Base-by-base conservation (phyloP, 2,888 invertebrate species). In the Scelioninae gen. 2 region DNA sequence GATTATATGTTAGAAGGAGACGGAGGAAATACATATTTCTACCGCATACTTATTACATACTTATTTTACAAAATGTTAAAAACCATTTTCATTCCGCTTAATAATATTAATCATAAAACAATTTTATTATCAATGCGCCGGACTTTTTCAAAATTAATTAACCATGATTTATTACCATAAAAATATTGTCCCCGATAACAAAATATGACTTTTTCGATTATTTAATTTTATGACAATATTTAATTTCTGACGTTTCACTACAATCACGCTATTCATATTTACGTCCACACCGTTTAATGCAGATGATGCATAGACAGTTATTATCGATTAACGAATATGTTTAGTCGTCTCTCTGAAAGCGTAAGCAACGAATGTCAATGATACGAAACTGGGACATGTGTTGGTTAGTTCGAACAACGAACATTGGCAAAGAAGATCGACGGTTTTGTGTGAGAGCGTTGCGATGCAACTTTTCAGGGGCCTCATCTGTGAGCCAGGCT, bases 341-440 rank as follows among this genome's bases (percentile, higher is more conserved):
- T 65, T 43, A 65, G 60, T 58, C 19, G 52, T 31, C 18, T 45
- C 53, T 52, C 57, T 45, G 37, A 65, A 53, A 72, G 72, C 41
- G 61, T 55, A 72, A 72, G 61, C 55, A 55, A 58, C 67, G 61
- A 72, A 72, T 72, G 72, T 72, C 72, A 72, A 72, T 72, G 67
- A 60, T 72, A 72, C 65, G 41, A 67, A 67, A 72, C 65, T 72
- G 39, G 72, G 72, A 60, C 72, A 72, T 63, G 70, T 57, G 55
- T 70, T 55, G 41, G 57, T 50, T 16, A 15, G 37, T 55, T 63
- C 61, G 69, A 70, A 57, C 70, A 63, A 45, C 68, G 45, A 68
- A 48, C 57, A n/a, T 22, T 19, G 19, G 57, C 57, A 55, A 53
- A 55, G 46, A 61, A 60, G 50, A 67, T 41, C 25, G 33, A 11